Percentiles rank a stretch among this genome's conserved stretches.
phyloP scores from a whole-genome alignment of 2,113 vertebrate genomes.

The Microcebus murinus region DNA sequence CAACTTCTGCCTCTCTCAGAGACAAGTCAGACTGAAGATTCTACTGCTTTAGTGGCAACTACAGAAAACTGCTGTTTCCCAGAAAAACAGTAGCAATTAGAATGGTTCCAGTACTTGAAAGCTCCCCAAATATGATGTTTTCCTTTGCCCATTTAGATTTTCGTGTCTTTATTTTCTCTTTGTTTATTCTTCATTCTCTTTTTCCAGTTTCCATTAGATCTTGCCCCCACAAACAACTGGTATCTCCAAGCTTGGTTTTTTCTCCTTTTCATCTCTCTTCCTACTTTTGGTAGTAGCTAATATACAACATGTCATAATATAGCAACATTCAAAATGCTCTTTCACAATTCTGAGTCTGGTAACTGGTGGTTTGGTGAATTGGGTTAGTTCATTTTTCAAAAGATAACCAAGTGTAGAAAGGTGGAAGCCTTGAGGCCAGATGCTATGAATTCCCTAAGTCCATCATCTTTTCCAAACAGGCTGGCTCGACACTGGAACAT shows the following conservation, averaged over 20 bases:
- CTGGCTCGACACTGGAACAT: neutral
- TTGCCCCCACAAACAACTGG: neutral
- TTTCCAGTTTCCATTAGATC: neutral
- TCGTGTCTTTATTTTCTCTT: slow-evolving; percentile 32
- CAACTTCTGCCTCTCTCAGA: neutral
- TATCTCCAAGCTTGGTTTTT: neutral
- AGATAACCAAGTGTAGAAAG: neutral
- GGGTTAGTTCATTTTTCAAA: neutral
- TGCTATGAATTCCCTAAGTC: neutral
- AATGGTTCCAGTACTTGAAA: neutral
- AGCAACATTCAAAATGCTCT: neutral
- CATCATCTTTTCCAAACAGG: neutral
- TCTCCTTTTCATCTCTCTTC: neutral
- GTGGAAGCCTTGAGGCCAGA: slow-evolving; percentile 2
- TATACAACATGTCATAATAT: accelerated
- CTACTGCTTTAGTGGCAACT: neutral
- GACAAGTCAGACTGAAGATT: neutral
- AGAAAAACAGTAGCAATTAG: neutral
- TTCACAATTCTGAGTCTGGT: neutral
- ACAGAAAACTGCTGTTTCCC: neutral
- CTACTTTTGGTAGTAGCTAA: neutral
- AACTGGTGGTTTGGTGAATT: neutral
- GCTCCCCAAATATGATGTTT: neutral
- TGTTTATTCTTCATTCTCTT: neutral
- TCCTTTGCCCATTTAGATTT: neutral